These are phyloP conservation scores for Redunca redunca DNA, from an alignment of 2,113 vertebrate species.

Conservation along the genomic window DNA sequence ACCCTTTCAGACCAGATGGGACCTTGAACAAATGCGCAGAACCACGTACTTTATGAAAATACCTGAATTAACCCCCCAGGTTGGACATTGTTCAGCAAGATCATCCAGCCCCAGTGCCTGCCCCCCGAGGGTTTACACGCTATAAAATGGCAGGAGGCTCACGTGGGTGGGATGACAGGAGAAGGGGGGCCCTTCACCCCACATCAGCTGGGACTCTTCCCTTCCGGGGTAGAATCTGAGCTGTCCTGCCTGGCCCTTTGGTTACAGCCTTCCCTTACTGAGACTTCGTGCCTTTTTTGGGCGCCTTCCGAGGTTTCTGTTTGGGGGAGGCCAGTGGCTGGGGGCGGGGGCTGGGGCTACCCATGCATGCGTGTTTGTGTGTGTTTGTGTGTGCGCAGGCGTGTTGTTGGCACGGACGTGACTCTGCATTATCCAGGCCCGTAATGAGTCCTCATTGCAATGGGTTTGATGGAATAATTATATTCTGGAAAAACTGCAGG, in stretches of 20 bases:
- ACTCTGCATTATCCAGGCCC: conserved; percentile 80
- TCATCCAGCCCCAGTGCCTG: neutral
- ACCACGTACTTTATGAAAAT: neutral
- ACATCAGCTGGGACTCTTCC: too few species aligned
- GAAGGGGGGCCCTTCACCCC: fast-evolving
- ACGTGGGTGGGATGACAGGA: fast-evolving
- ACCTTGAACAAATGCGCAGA: neutral
- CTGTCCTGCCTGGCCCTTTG: neutral
- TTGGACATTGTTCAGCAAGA: neutral
- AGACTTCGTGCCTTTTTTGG: neutral
- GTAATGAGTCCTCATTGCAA: conserved; percentile 82
- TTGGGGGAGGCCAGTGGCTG: conserved; percentile 16
- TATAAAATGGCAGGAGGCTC: neutral
- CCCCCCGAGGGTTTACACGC: neutral
- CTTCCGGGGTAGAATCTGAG: neutral
- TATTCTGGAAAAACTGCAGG: conserved; percentile 78
- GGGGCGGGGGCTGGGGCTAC: neutral
- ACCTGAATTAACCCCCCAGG: neutral
- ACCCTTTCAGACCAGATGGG: neutral
- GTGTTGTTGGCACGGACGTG: conserved; percentile 76
- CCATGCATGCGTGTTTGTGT: conserved; percentile 59
- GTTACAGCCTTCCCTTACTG: neutral
- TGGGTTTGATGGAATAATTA: conserved; percentile 85
- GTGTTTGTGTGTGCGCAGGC: conserved; percentile 57
- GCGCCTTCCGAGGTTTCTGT: neutral